Conservation (phyloP, 1,140 invertebrate species). For the Wiebesia pumilae region DNA sequence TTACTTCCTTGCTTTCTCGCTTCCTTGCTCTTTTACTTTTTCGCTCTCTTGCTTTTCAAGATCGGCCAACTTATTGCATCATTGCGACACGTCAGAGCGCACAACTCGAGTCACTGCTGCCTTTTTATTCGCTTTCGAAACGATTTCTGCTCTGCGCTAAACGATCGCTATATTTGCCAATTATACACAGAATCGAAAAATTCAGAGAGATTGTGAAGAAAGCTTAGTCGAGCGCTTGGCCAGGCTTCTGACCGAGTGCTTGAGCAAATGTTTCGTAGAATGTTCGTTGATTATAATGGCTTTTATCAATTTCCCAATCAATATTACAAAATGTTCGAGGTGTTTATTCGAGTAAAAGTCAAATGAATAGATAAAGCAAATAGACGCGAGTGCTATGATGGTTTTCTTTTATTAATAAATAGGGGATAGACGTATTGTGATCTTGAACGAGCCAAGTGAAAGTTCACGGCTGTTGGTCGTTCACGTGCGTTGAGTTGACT, state of each 20-base stretch:
- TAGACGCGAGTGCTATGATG: background rate
- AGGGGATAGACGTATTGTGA: background rate
- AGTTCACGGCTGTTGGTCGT: constrained; percentile 41
- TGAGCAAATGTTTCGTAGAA: background rate
- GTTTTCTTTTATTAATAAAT: background rate
- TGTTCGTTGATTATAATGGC: background rate
- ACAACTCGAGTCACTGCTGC: background rate
- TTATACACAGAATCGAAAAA: background rate
- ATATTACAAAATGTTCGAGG: background rate
- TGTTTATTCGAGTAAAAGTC: no score
- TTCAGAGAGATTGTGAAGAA: background rate
- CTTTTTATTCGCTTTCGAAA: constrained; percentile 23
- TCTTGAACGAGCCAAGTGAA: constrained; percentile 28
- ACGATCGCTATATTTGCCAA: constrained; percentile 8
- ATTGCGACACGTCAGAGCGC: background rate
- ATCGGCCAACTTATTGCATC: background rate
- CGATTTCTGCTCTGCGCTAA: background rate
- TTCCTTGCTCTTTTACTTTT: constrained; percentile 29
- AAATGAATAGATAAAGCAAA: no score
- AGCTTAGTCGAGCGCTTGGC: background rate
- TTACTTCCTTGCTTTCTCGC: background rate
- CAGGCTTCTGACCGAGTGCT: background rate
- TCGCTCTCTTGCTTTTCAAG: constrained; percentile 8
- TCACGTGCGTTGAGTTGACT: constrained; percentile 16
- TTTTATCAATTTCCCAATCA: background rate